Conservation (phyloP, 2,797 vertebrate genomes). For the Limosa lapponica region DNA sequence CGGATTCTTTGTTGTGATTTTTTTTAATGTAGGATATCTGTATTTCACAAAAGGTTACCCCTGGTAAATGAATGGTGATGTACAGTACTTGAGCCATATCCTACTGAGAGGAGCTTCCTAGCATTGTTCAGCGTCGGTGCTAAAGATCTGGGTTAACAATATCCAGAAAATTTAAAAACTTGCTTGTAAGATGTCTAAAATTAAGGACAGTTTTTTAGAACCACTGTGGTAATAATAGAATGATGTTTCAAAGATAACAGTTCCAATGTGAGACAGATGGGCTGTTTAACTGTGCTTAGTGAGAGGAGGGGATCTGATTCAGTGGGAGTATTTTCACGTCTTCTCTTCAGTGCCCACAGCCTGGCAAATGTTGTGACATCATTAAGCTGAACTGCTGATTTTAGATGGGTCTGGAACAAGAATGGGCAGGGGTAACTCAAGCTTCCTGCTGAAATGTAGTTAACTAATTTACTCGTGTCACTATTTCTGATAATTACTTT, state of each 20-base stretch:
- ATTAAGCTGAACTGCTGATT: constrained; percentile 80
- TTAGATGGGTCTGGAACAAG: constrained; percentile 81
- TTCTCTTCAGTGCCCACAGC: constrained; percentile 80
- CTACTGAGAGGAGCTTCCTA: constrained; percentile 34
- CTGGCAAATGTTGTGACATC: constrained; percentile 84
- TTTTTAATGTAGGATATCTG: constrained; percentile 66
- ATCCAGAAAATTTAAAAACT: constrained; percentile 65
- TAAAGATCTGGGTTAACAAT: constrained; percentile 67
- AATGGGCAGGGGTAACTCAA: constrained; percentile 82
- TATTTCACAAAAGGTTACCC: constrained; percentile 73
- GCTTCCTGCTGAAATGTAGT: constrained; percentile 80
- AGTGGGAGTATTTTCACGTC: constrained; percentile 75
- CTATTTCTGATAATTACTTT: constrained; percentile 87
- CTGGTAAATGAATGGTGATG: constrained; percentile 60
- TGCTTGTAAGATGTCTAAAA: constrained; percentile 73
- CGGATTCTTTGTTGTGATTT: constrained; percentile 78
- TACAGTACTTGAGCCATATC: constrained; percentile 8
- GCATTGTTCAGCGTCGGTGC: constrained; percentile 25
- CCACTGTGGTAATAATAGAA: constrained; percentile 76
- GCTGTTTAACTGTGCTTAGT: constrained; percentile 81
- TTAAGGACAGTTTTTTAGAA: constrained; percentile 75
- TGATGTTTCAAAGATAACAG: constrained; percentile 78
- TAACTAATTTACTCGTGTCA: constrained; percentile 84
- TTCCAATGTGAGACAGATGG: constrained; percentile 84
- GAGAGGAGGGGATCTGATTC: constrained; percentile 78